These are phyloP conservation scores for Apoda limacodes DNA, from an alignment of 2,888 invertebrate genomes.

Conservation along the genomic window DNA sequence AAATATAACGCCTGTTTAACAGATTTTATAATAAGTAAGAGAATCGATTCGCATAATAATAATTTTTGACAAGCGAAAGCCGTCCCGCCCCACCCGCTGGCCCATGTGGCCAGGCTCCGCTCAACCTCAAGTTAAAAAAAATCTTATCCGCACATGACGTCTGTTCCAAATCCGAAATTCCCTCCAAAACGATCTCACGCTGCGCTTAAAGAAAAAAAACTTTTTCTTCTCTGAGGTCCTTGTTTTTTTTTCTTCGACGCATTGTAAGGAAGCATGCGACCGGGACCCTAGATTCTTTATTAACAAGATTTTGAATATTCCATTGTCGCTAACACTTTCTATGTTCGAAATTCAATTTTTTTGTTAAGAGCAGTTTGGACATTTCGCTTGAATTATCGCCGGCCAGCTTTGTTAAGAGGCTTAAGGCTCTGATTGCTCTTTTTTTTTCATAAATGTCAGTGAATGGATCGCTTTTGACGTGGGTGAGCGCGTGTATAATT, in stretches of 20 bases:
- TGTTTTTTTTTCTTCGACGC: slow-evolving; percentile 45
- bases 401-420: slow-evolving; percentile 65
- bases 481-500: slow-evolving; percentile 69
- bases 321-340: slow-evolving; percentile 69
- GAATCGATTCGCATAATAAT: slow-evolving; percentile 37
- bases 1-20: slow-evolving; percentile 38
- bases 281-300: slow-evolving; percentile 48
- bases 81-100: slow-evolving; percentile 24
- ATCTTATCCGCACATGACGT: slow-evolving; percentile 50
- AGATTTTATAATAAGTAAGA: slow-evolving; percentile 35
- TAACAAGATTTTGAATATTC: slow-evolving; percentile 69
- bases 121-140: slow-evolving; percentile 27
- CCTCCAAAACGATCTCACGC: slow-evolving; percentile 65
- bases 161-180: slow-evolving; percentile 58
- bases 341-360: slow-evolving; percentile 54
- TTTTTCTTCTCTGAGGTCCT: slow-evolving; percentile 25
- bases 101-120: slow-evolving; percentile 33
- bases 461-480: slow-evolving; percentile 56
- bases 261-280: slow-evolving; percentile 30
- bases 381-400: slow-evolving; percentile 69
- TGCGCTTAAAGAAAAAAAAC: slow-evolving; percentile 41
- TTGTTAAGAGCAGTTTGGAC: slow-evolving; percentile 54
- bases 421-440: slow-evolving; percentile 49
- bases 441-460: slow-evolving; percentile 55
- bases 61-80: slow-evolving; percentile 36